These are phyloP conservation scores for Tetramorium parvispinum DNA, from an alignment of 1,140 invertebrate species.

Conservation along the genomic window DNA sequence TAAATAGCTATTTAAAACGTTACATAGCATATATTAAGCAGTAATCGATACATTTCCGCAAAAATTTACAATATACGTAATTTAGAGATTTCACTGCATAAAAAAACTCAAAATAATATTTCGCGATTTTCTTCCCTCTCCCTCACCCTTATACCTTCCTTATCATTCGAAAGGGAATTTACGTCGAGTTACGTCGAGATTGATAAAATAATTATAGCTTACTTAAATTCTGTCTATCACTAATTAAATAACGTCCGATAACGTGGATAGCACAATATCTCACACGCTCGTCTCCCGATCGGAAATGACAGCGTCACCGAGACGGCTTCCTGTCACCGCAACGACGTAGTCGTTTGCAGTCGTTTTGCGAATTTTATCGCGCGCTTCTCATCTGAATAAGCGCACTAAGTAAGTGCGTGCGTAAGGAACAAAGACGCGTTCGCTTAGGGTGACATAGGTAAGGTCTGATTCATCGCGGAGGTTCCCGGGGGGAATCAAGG, in stretches of 20 bases:
- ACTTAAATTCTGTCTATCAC: not conserved
- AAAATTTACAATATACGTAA: not conserved
- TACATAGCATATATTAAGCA: not conserved
- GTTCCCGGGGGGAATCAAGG: not conserved
- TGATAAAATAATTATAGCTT: not conserved
- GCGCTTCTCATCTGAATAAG: not conserved
- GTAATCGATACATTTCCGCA: not conserved
- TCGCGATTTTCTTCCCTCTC: too few species aligned
- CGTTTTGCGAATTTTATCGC: too few species aligned
- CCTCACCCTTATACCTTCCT: not conserved
- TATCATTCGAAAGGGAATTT: not conserved
- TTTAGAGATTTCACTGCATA: not conserved
- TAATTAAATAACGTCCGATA: not conserved
- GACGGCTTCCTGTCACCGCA: not conserved
- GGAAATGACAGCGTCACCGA: not conserved
- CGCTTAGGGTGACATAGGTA: not conserved
- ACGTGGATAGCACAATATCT: not conserved
- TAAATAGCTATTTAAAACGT: conserved; percentile 1
- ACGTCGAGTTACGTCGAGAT: not conserved
- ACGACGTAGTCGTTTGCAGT: not conserved
- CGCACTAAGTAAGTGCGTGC: not conserved
- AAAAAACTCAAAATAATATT: not conserved
- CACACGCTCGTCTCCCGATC: not conserved
- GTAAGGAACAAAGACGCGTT: not conserved
- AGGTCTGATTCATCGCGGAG: not conserved